A percentile compares a stretch with the other conserved stretches of the same genome.
These are phyloP conservation scores for Hyposmocoma kahamanoa DNA, from an alignment of 1,140 invertebrate species.

Conservation along the genomic window DNA sequence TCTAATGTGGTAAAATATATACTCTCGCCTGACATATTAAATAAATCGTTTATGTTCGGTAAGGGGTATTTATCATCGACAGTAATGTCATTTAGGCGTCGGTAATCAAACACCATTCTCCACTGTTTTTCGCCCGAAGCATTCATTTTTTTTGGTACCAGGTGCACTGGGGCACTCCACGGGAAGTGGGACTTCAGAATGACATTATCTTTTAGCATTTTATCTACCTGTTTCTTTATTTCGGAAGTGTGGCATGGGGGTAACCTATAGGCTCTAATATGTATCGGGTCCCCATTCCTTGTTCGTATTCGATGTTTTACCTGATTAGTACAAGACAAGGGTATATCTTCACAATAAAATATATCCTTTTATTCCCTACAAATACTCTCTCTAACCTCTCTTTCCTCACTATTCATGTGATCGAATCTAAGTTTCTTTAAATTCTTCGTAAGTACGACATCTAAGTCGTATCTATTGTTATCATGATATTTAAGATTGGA, in stretches of 20 bases:
- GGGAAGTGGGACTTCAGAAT: slow-evolving; percentile 18
- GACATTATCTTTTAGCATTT: slow-evolving; percentile 20
- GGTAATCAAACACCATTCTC: slow-evolving; percentile 23
- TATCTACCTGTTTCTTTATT: slow-evolving; percentile 19
- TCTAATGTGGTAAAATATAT: slow-evolving; percentile 57
- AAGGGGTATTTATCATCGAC: slow-evolving; percentile 54
- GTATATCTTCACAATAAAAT: not conserved
- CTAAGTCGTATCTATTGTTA: too few relatives aligned
- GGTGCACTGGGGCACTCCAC: slow-evolving; percentile 22
- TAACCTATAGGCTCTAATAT: not conserved
- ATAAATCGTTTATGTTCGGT: slow-evolving; percentile 57
- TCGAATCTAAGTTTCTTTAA: too few relatives aligned
- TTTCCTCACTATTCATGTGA: too few relatives aligned
- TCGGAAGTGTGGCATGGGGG: too few relatives aligned
- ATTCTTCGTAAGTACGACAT: too few relatives aligned
- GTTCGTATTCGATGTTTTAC: not conserved
- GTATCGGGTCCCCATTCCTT: not conserved
- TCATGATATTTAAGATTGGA: too few relatives aligned
- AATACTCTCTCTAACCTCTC: too few relatives aligned
- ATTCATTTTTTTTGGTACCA: slow-evolving; percentile 21
- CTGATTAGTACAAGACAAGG: not conserved
- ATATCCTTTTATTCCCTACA: too few relatives aligned
- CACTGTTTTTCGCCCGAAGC: slow-evolving; percentile 16
- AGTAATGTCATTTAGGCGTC: slow-evolving; percentile 27
- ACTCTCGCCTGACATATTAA: slow-evolving; percentile 37